These are phyloP conservation scores for Nylanderia fulva DNA, from an alignment of 1,140 invertebrate species.

Conservation along the genomic window DNA sequence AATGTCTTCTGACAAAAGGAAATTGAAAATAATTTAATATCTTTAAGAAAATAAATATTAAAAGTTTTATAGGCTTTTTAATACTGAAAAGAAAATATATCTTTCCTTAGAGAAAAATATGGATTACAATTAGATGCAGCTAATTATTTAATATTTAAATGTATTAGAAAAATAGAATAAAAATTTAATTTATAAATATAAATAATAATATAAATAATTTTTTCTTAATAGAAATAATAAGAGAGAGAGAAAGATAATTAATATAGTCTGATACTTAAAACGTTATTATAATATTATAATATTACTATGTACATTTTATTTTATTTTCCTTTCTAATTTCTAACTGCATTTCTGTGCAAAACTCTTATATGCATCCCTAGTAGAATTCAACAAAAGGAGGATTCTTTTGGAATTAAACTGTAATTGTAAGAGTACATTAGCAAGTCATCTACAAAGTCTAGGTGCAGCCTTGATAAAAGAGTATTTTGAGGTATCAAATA, in stretches of 20 bases:
- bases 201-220: too few relatives aligned
- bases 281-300: conserved; percentile 16
- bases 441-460: conserved; percentile 6
- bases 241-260: not conserved
- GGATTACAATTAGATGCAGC: not conserved
- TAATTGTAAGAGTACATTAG: not conserved
- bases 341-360: not conserved
- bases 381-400: not conserved
- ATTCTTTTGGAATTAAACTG: conserved; percentile 6
- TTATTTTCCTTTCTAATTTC: not conserved
- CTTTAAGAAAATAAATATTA: not conserved
- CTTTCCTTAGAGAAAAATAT: not conserved
- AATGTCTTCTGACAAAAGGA: not conserved
- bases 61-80: not conserved
- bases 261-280: conserved; percentile 18
- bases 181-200: not conserved
- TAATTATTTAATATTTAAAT: not conserved
- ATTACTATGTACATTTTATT: not conserved
- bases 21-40: conserved; percentile 16
- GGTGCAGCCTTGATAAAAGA: not conserved
- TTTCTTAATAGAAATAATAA: conserved; percentile 2
- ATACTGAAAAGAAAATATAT: too few relatives aligned
- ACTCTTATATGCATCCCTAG: not conserved
- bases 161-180: not conserved
- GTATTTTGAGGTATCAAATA: conserved; percentile 51